Evolutionary conservation across 2,113 vertebrate species (phyloP), one percentile per base, ranked within the genome.

Genomic region (Nyctibius bracteatus): DNA sequence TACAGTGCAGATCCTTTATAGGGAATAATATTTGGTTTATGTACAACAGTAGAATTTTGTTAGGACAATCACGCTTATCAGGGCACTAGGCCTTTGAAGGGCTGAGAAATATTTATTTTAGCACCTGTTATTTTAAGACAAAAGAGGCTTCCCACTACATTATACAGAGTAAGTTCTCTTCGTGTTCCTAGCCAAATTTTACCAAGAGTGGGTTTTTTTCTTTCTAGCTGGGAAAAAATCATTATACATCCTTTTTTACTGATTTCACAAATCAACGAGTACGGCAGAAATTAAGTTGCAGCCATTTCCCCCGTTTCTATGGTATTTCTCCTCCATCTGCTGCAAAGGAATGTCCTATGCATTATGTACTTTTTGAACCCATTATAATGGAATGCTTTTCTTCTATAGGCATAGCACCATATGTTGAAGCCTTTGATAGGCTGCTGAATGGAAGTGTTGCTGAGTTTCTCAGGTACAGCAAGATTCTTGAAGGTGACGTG

Each of bases 391-490:
- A 63, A 31, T 80, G 39, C 54, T 92, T 54, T 90, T 97, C 65
- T 94, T 59, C 66, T 81, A 5, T 88, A 99, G 99, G 98, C 94
- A 57, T 98, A 92, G 97, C 98, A 13, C 98, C 98, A 6, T 98
- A 98, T 9, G 98, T 99, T 84, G 99, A 99, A 97, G 99, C 98
- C 80, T 99, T 99, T 88, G 99, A 99, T 55, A 93, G 97, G 86
- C 94, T 99, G 85, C 91, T 99, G 95, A 98, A 96, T 58, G 98
- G 98, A 58, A 98, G 98, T 7, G 98, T 99, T 94, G 98, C 98
- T 7, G 98, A 99, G 77, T 99, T 99, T 97, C 92, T 99, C 90
- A 98, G 97, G 94, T 96, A 98, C 96, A 99, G 99, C 97, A 98
- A 93, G 84, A 97, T 98, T 91, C 98, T 99, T 61, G 99, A 99